Evolutionary conservation across 1,140 invertebrate genomes (phyloP).

Genomic region (Diorhabda sublineata): DNA sequence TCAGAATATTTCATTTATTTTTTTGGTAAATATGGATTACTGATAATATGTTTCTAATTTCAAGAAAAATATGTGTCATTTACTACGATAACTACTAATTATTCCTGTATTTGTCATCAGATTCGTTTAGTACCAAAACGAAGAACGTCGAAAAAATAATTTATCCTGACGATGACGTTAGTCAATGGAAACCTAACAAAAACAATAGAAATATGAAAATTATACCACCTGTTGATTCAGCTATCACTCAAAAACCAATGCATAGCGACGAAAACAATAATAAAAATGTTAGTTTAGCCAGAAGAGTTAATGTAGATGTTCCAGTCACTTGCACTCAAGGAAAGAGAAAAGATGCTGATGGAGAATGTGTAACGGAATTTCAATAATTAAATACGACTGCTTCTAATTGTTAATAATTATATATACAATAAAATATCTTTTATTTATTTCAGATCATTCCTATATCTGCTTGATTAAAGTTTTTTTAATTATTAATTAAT

Average conservation of each 20-base stretch:
- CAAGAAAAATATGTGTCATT: not conserved
- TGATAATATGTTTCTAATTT: not conserved
- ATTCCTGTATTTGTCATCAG: not conserved
- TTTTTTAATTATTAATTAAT: too few species aligned
- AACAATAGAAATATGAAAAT: not conserved
- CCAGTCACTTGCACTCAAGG: conserved; percentile 15
- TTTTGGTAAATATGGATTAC: not conserved
- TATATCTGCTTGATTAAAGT: too few species aligned
- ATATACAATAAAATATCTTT: too few species aligned
- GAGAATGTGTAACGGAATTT: conserved; percentile 5
- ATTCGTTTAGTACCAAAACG: not conserved
- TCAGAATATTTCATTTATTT: not conserved
- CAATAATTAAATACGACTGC: too few species aligned
- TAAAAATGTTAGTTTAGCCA: not conserved
- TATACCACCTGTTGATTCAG: not conserved
- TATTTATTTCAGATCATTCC: too few species aligned
- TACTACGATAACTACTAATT: not conserved
- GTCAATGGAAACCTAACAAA: not conserved
- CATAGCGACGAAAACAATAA: too few species aligned
- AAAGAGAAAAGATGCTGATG: conserved; percentile 1
- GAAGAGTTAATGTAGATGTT: conserved; percentile 13
- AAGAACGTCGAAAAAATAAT: not conserved
- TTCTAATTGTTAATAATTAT: too few species aligned
- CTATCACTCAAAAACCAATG: not conserved
- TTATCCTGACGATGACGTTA: not conserved